A percentile compares a stretch with the other conserved stretches of the same genome.
Conservation (phyloP, 2,113 vertebrate species). For the Nibea coibor region DNA sequence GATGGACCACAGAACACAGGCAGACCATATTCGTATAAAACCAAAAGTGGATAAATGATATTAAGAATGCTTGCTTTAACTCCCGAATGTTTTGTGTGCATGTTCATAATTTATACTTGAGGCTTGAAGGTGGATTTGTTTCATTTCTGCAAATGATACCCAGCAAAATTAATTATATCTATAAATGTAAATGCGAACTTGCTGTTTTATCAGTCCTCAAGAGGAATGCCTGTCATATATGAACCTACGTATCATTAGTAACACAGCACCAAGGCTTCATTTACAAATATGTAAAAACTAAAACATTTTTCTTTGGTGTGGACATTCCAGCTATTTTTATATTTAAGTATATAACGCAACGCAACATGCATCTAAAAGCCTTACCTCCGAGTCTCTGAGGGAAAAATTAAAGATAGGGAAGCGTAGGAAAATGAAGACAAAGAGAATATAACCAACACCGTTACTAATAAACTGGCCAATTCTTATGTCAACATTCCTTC, state of each 20-base stretch:
- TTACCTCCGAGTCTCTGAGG: not conserved
- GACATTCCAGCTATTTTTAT: not conserved
- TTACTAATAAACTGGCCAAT: conserved; percentile 13
- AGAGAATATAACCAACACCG: not conserved
- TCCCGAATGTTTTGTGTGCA: not conserved
- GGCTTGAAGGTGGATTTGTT: not conserved
- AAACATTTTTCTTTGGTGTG: not conserved
- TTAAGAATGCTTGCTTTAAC: not conserved
- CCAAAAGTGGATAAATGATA: not conserved
- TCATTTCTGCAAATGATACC: not conserved
- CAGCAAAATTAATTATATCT: not conserved
- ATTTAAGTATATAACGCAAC: not conserved
- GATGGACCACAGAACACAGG: not conserved
- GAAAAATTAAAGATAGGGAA: conserved; percentile 1
- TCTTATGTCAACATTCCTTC: not conserved
- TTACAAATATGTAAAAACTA: not conserved
- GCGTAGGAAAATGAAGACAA: conserved; percentile 9
- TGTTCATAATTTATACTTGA: not conserved
- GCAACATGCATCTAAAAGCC: not conserved
- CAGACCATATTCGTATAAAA: not conserved
- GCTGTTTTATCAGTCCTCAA: not conserved
- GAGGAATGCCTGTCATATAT: not conserved
- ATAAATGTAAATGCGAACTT: not conserved
- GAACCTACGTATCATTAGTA: too few species aligned
- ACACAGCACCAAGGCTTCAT: not conserved